Conservation (phyloP, 2,888 invertebrate species). For the Drosophila paramelanica region DNA sequence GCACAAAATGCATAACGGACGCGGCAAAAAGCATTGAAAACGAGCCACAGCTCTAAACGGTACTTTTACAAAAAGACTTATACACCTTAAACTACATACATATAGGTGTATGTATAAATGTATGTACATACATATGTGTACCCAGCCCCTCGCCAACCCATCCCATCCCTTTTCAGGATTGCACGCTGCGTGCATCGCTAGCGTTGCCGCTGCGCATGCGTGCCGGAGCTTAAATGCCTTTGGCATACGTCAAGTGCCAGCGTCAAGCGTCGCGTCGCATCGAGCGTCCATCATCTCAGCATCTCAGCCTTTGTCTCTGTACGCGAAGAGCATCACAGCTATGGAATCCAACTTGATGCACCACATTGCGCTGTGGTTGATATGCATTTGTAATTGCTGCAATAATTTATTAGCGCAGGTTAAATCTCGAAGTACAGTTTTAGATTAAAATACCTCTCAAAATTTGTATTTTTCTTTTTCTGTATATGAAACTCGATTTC, state of each 20-base stretch:
- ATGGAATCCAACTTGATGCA: slow-evolving; percentile 10
- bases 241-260: slow-evolving; percentile 74
- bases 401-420: too few species aligned
- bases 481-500: too few species aligned
- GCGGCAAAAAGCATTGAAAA: slow-evolving; percentile 41
- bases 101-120: too few species aligned
- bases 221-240: slow-evolving; percentile 68
- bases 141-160: slow-evolving; percentile 17
- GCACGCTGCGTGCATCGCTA: slow-evolving; percentile 36
- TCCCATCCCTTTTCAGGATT: slow-evolving; percentile 50
- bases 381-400: not conserved
- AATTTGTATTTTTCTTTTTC: too few species aligned
- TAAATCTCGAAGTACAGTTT: too few species aligned
- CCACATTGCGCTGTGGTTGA: not conserved
- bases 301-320: not conserved
- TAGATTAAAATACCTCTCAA: too few species aligned
- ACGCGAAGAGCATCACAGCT: slow-evolving; percentile 18
- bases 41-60: slow-evolving; percentile 60
- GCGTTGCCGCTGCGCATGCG: slow-evolving; percentile 57
- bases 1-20: slow-evolving; percentile 32
- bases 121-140: not conserved
- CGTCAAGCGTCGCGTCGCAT: slow-evolving; percentile 32
- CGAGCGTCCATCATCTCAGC: slow-evolving; percentile 15
- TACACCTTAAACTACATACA: slow-evolving; percentile 21
- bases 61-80: slow-evolving; percentile 51